Conservation (phyloP, 1,140 invertebrate species). For the Drosophila cardini region DNA sequence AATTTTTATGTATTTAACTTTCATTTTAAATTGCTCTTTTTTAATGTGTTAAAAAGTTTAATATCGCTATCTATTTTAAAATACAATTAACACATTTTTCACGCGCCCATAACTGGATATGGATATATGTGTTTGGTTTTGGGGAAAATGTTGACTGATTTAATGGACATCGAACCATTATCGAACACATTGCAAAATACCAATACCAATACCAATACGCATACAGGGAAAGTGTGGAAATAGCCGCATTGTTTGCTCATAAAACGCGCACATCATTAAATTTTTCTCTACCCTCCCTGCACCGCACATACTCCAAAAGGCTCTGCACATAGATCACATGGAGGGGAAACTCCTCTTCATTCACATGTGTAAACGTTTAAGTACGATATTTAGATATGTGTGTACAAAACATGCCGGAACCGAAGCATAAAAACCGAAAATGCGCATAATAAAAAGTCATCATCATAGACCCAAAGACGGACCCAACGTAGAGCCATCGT, state of each 20-base stretch:
- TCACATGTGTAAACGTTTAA: conserved; percentile 78
- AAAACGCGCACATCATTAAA: conserved; percentile 79
- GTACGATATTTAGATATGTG: conserved; percentile 80
- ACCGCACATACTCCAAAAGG: neutral
- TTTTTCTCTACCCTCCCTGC: neutral
- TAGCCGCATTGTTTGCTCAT: conserved; percentile 68
- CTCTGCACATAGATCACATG: conserved; percentile 14
- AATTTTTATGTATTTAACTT: too few relatives aligned
- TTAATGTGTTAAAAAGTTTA: neutral
- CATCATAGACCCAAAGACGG: conserved; percentile 36
- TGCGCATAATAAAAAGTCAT: conserved; percentile 81
- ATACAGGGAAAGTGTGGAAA: conserved; percentile 54
- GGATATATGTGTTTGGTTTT: conserved; percentile 21
- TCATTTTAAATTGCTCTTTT: conserved; percentile 4
- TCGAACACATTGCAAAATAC: conserved; percentile 67
- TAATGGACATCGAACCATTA: conserved; percentile 75
- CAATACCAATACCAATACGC: too few relatives aligned
- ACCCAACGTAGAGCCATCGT: neutral
- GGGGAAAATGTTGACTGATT: conserved; percentile 71
- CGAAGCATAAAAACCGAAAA: conserved; percentile 77
- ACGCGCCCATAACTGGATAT: neutral
- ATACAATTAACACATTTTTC: conserved; percentile 35
- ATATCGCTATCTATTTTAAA: conserved; percentile 18
- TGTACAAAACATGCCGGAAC: conserved; percentile 80
- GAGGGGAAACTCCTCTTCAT: conserved; percentile 6